These are phyloP conservation scores for Tychaedon coryphoeus DNA, from an alignment of 2,113 vertebrate genomes.

Conservation along the genomic window DNA sequence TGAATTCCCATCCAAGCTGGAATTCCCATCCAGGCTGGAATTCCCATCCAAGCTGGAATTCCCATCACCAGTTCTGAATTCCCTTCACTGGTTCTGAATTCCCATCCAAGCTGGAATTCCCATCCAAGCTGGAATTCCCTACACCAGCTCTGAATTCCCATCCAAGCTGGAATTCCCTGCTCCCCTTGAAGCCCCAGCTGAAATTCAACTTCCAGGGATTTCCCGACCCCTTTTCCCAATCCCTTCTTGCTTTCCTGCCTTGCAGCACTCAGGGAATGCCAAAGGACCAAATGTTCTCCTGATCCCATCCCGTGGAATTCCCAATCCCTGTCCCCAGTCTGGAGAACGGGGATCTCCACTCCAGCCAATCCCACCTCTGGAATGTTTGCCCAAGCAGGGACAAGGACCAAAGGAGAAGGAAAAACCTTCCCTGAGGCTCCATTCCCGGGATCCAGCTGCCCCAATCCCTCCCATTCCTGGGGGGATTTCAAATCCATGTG, in stretches of 20 bases:
- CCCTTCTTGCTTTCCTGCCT: not conserved
- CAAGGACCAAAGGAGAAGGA: not conserved
- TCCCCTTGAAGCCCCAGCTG: not conserved
- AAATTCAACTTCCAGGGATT: not conserved
- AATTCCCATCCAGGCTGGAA: too few species aligned
- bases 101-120: too few species aligned
- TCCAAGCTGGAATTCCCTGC: too few species aligned
- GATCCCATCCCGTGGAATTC: rapidly evolving
- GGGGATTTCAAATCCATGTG: rapidly evolving
- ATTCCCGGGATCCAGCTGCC: not conserved
- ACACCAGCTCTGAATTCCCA: too few species aligned
- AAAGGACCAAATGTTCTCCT: not conserved
- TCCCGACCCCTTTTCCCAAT: rapidly evolving
- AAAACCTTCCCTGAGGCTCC: not conserved
- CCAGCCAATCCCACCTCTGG: not conserved
- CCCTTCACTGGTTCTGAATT: too few species aligned
- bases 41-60: too few species aligned
- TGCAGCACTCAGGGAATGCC: not conserved
- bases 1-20: not conserved
- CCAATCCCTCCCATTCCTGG: not conserved
- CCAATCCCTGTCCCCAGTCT: rapidly evolving
- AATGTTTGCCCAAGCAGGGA: not conserved
- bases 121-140: too few species aligned
- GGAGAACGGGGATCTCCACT: rapidly evolving
- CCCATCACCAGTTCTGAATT: not conserved